phyloP scores from a whole-genome alignment of 2,113 vertebrate species.

The Mohoua ochrocephala region DNA sequence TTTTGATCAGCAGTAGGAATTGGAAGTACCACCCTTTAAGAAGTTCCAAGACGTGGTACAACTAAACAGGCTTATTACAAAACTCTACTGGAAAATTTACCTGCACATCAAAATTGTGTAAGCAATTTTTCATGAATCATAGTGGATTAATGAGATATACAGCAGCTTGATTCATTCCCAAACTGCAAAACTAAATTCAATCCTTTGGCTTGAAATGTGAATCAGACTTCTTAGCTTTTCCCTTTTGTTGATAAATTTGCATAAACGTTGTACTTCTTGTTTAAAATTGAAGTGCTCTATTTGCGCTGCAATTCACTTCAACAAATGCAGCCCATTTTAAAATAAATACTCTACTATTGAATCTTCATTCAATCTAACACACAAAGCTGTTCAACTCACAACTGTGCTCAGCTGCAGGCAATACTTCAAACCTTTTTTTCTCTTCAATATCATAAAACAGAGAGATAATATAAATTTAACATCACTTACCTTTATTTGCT shows the following conservation, averaged over 20 bases:
- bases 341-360: background rate
- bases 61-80: background rate
- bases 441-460: background rate
- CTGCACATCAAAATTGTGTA: background rate
- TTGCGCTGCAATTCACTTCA: background rate
- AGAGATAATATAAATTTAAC: background rate
- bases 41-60: background rate
- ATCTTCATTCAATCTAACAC: background rate
- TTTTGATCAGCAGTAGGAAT: background rate
- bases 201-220: background rate
- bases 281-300: background rate
- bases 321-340: background rate
- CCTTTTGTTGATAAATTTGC: background rate
- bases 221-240: background rate
- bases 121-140: background rate
- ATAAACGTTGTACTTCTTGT: background rate
- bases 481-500: constrained; percentile 68
- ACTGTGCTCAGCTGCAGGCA: background rate
- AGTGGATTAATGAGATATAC: background rate
- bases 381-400: background rate
- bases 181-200: background rate
- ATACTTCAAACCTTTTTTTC: background rate
- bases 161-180: background rate
- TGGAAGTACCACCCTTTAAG: background rate
- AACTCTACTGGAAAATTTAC: background rate